These are phyloP conservation scores for Bubo bubo DNA, from an alignment of 2,113 vertebrate genomes.

Conservation along the genomic window DNA sequence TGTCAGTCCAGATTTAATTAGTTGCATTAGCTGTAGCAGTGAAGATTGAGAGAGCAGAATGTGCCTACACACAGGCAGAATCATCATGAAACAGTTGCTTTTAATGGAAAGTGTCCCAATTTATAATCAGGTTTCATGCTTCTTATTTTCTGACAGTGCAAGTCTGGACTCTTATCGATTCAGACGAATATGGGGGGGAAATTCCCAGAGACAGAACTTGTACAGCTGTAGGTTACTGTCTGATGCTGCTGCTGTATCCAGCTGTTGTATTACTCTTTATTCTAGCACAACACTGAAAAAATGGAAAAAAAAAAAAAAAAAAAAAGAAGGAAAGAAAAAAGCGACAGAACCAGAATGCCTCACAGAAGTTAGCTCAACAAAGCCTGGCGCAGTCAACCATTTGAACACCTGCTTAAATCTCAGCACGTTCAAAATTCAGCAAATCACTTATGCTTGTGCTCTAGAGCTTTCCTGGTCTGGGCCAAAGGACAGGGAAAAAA, in stretches of 20 bases:
- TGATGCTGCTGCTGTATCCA: background rate
- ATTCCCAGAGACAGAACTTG: background rate
- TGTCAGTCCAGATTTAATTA: background rate
- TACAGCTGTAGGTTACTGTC: background rate
- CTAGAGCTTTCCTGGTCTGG: background rate
- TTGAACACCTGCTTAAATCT: background rate
- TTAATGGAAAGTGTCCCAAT: background rate
- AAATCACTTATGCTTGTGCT: background rate
- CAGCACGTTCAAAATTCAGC: background rate
- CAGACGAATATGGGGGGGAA: background rate
- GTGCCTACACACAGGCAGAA: background rate
- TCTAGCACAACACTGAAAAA: background rate
- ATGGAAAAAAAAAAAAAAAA: background rate
- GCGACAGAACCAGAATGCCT: background rate
- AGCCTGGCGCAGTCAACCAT: background rate
- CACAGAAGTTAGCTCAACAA: background rate
- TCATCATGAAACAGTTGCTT: background rate
- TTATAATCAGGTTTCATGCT: background rate
- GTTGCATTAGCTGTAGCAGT: background rate
- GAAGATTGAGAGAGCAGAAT: background rate
- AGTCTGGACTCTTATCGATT: background rate
- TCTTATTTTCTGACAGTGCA: background rate
- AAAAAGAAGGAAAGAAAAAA: background rate
- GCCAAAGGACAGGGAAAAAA: background rate
- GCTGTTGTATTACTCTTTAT: slow-evolving; percentile 22